A percentile compares a stretch with the other conserved stretches of the same genome.
These are phyloP conservation scores for Drosophila aff. DNA, from an alignment of 1,140 invertebrate species.

Conservation along the genomic window DNA sequence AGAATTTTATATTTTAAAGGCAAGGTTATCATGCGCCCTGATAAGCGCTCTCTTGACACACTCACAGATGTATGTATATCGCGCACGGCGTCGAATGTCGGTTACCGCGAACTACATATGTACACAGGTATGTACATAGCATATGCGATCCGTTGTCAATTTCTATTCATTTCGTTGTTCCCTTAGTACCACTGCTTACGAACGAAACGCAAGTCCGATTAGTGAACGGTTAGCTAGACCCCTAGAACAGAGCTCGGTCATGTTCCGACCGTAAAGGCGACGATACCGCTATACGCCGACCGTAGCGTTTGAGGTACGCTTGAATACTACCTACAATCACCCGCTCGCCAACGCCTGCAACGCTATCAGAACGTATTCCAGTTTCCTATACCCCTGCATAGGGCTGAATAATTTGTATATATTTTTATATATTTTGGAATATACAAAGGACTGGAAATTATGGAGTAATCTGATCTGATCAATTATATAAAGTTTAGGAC, in stretches of 20 bases:
- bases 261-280: neutral
- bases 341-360: neutral
- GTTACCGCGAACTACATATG: neutral
- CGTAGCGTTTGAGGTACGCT: constrained; percentile 3
- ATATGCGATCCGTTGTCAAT: constrained; percentile 12
- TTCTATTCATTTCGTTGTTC: neutral
- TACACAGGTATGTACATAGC: neutral
- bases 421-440: too few relatives aligned
- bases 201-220: neutral
- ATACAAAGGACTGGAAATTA: too few relatives aligned
- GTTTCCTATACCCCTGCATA: neutral
- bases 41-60: constrained; percentile 6
- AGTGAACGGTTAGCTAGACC: neutral
- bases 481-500: neutral
- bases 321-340: constrained; percentile 1
- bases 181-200: constrained; percentile 2
- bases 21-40: constrained; percentile 11
- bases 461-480: too few relatives aligned
- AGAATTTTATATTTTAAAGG: constrained; percentile 1
- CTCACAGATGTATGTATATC: neutral
- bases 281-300: neutral
- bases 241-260: neutral
- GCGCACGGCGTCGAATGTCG: neutral
- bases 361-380: neutral
- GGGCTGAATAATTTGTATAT: neutral